Conservation (phyloP, 2,113 vertebrate species). For the Silurus glanis region DNA sequence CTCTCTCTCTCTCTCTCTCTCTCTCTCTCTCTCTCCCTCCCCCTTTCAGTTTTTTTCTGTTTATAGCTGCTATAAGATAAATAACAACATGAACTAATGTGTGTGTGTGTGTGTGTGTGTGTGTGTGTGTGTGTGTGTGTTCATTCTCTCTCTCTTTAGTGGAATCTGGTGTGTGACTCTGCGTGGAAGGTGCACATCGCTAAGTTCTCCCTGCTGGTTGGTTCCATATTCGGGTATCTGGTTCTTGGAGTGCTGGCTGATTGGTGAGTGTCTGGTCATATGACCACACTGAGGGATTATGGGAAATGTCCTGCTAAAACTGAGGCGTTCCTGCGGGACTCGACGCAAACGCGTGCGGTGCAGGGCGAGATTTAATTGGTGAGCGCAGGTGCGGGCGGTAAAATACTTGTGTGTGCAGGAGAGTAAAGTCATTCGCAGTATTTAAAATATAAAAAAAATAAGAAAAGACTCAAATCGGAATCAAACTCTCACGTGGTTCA, state of each 20-base stretch:
- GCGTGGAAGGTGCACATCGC: conserved; percentile 94
- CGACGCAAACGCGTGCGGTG: too few relatives aligned
- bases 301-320: background rate
- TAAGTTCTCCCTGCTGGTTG: conserved; percentile 95
- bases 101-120: background rate
- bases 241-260: conserved; percentile 95
- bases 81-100: background rate
- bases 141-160: conserved; percentile 74
- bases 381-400: too few relatives aligned
- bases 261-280: conserved; percentile 80
- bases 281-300: background rate
- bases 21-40: background rate
- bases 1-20: too few relatives aligned
- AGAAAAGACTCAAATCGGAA: too few relatives aligned
- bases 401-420: too few relatives aligned
- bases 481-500: too few relatives aligned
- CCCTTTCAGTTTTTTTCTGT: background rate
- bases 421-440: too few relatives aligned
- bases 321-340: too few relatives aligned
- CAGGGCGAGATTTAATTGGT: too few relatives aligned
- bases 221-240: conserved; percentile 95
- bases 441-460: too few relatives aligned
- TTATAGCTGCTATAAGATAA: too few relatives aligned
- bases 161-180: conserved; percentile 91
- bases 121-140: conserved; percentile 27